These are phyloP conservation scores for Sycophila sp. DNA, from an alignment of 1,140 invertebrate genomes.

Conservation along the genomic window DNA sequence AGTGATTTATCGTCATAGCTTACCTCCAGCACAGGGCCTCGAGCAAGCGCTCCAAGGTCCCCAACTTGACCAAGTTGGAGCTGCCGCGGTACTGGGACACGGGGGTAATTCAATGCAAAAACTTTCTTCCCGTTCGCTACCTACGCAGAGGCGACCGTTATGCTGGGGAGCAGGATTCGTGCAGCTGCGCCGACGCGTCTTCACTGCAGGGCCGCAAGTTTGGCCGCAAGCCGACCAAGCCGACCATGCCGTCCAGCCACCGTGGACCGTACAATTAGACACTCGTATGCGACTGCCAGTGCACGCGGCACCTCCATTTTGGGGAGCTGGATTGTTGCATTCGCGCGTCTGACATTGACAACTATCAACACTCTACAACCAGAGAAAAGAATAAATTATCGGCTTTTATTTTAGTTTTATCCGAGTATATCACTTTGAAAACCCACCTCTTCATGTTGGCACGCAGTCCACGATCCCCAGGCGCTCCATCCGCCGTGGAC, in stretches of 20 bases:
- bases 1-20: too few species aligned
- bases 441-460: conserved; percentile 65
- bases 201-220: conserved; percentile 81
- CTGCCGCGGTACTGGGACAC: conserved; percentile 71
- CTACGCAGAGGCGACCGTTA: conserved; percentile 86
- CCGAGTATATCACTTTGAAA: too few species aligned
- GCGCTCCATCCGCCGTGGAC: conserved; percentile 73
- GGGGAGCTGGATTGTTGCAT: conserved; percentile 86
- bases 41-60: conserved; percentile 76
- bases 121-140: conserved; percentile 79
- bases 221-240: conserved; percentile 86
- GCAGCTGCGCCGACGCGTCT: conserved; percentile 81
- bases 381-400: too few species aligned
- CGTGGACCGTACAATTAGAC: conserved; percentile 83
- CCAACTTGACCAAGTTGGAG: conserved; percentile 77
- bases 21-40: conserved; percentile 68
- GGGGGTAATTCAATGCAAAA: conserved; percentile 83
- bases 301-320: conserved; percentile 78
- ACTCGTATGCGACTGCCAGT: conserved; percentile 71
- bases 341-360: conserved; percentile 82
- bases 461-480: conserved; percentile 65
- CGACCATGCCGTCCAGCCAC: conserved; percentile 89
- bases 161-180: conserved; percentile 83
- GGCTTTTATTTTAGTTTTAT: too few species aligned
- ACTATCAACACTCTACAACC: conserved; percentile 68